Percentiles rank a stretch among this genome's conserved stretches.
Evolutionary conservation across 2,113 vertebrate genomes (phyloP).

Genomic region (mouse (Mus musculus)): GRCm39 chr1:54161001-54161500

Average conservation of each 20-base stretch:
- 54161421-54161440: neutral
- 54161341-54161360: neutral
- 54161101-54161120: neutral
- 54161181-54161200: slow-evolving; percentile 7
- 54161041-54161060: slow-evolving; percentile 30
- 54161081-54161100: slow-evolving; percentile 21
- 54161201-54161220: neutral
- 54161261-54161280: neutral
- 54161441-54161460: neutral
- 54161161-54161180: neutral
- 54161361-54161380: neutral
- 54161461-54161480: neutral
- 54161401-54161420: neutral
- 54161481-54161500: neutral
- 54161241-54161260: neutral
- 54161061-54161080: slow-evolving; percentile 3
- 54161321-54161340: neutral
- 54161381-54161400: neutral
- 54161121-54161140: neutral
- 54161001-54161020: neutral
- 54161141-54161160: neutral
- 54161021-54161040: neutral
- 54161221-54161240: neutral
- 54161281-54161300: neutral
- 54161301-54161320: neutral